A percentile compares a stretch with the other conserved stretches of the same genome.
phyloP scores from a whole-genome alignment of 2,888 invertebrate species.

The Amphipyra berbera region DNA sequence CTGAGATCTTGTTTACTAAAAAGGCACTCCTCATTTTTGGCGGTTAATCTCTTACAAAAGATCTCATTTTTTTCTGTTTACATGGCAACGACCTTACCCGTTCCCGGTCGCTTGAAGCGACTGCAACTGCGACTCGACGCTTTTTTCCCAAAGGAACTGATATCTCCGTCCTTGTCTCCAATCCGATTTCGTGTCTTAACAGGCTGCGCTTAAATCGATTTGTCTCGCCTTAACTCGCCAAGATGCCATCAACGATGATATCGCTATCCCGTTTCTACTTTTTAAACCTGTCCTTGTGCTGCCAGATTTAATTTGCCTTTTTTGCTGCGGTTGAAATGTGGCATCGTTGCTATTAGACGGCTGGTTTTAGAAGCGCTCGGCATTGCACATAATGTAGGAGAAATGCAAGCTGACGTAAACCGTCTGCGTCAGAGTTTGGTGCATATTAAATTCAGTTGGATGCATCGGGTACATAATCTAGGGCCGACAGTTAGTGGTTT shows the following conservation, averaged over 20 bases:
- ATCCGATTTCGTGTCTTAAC: constrained; percentile 77
- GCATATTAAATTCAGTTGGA: constrained; percentile 54
- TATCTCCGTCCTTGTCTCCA: constrained; percentile 73
- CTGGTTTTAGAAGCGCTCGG: constrained; percentile 64
- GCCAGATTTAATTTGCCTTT: constrained; percentile 79
- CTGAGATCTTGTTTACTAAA: constrained; percentile 56
- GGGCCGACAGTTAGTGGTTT: constrained; percentile 37
- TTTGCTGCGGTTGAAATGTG: constrained; percentile 66
- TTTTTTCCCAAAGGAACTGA: constrained; percentile 68
- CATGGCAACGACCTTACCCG: constrained; percentile 82
- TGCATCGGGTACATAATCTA: constrained; percentile 38
- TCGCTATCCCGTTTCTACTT: constrained; percentile 70
- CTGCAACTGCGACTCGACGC: constrained; percentile 61
- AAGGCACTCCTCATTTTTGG: constrained; percentile 63
- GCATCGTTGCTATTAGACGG: constrained; percentile 64
- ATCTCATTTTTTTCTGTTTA: constrained; percentile 77
- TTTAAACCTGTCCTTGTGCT: constrained; percentile 76
- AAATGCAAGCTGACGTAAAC: constrained; percentile 45
- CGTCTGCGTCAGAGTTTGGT: constrained; percentile 25
- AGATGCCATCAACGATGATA: constrained; percentile 69
- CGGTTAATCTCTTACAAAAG: constrained; percentile 75
- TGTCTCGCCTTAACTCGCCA: constrained; percentile 80
- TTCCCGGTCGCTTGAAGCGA: constrained; percentile 58
- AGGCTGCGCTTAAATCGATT: constrained; percentile 77
- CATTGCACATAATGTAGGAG: constrained; percentile 53